phyloP scores from a whole-genome alignment of 2,113 vertebrate genomes.

The Lepus europaeus region DNA sequence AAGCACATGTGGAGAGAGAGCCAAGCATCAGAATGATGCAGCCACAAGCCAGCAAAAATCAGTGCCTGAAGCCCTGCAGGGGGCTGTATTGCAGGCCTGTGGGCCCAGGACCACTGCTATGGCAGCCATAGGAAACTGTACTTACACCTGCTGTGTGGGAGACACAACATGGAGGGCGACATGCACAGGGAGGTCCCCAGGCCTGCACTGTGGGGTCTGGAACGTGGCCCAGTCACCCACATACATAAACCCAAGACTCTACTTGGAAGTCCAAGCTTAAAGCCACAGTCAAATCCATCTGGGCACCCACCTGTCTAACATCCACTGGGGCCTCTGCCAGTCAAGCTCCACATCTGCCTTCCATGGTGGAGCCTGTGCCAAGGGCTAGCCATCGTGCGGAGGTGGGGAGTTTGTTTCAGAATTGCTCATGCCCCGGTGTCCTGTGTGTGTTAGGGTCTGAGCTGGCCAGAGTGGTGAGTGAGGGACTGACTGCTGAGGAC shows the following conservation, averaged over 20 bases:
- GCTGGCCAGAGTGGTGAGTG: neutral
- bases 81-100: neutral
- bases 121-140: neutral
- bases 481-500: neutral
- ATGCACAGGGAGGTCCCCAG: rapidly evolving
- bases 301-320: neutral
- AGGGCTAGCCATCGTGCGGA: rapidly evolving
- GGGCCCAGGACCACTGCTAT: rapidly evolving
- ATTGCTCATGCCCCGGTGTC: too few species aligned
- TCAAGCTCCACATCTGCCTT: too few species aligned
- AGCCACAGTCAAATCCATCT: neutral
- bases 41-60: too few species aligned
- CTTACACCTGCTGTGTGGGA: neutral
- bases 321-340: neutral
- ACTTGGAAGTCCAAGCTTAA: rapidly evolving
- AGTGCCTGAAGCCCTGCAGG: neutral
- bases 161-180: rapidly evolving
- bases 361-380: rapidly evolving
- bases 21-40: rapidly evolving
- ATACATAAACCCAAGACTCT: rapidly evolving
- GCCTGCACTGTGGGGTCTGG: rapidly evolving
- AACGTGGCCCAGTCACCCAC: rapidly evolving
- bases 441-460: too few species aligned
- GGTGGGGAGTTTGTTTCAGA: neutral
- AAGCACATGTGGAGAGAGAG: rapidly evolving